These are phyloP conservation scores for Ptilodon capucinus DNA, from an alignment of 2,888 invertebrate genomes.

Conservation along the genomic window DNA sequence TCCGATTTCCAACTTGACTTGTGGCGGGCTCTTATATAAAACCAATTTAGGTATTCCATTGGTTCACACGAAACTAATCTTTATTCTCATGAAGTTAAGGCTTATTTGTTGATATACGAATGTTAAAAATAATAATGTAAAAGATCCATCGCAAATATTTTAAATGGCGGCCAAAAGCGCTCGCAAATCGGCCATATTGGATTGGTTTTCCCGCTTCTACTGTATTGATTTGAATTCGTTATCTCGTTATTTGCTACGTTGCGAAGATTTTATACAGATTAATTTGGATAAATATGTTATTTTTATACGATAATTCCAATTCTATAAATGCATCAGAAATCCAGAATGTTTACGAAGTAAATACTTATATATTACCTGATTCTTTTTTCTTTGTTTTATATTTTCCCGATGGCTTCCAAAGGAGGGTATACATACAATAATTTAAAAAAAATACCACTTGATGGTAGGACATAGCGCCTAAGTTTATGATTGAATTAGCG, in stretches of 20 bases:
- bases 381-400: too few relatives aligned
- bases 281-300: conserved; percentile 2
- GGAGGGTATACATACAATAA: too few relatives aligned
- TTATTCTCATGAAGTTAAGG: neutral
- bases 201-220: conserved; percentile 52
- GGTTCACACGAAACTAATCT: conserved; percentile 12
- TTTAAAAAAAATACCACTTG: too few relatives aligned
- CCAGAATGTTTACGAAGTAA: neutral
- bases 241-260: conserved; percentile 23
- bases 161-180: conserved; percentile 61
- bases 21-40: conserved; percentile 50
- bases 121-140: conserved; percentile 33
- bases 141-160: conserved; percentile 52
- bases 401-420: too few relatives aligned
- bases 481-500: too few relatives aligned
- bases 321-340: neutral
- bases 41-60: conserved; percentile 22
- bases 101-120: conserved; percentile 3
- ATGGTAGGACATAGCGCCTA: too few relatives aligned
- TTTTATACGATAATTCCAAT: neutral
- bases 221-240: conserved; percentile 33
- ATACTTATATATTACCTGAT: too few relatives aligned
- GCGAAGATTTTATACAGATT: conserved; percentile 14
- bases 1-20: conserved; percentile 69
- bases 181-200: conserved; percentile 64